A percentile compares a stretch with the other conserved stretches of the same genome.
Evolutionary conservation across 2,888 invertebrate species (phyloP).

Genomic region (Arctia plantaginis): DNA sequence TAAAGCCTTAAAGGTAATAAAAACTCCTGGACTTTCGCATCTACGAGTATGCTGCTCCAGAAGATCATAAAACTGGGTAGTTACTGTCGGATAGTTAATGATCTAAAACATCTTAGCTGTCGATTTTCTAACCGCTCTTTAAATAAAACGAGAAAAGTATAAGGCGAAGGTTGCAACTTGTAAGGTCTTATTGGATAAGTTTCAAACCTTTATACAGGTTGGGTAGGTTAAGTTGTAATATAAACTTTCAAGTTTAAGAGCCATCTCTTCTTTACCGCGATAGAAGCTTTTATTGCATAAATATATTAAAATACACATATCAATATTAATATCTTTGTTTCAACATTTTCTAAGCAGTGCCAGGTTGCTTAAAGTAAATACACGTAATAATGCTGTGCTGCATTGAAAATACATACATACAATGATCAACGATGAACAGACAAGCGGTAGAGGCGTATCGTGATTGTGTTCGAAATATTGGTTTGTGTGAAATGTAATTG

Average conservation of each 20-base stretch:
- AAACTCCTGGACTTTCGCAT: slow-evolving; percentile 14
- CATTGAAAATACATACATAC: background rate
- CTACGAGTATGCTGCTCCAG: slow-evolving; percentile 19
- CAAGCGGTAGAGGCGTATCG: background rate
- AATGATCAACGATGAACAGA: background rate
- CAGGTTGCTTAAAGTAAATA: background rate
- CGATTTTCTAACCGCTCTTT: slow-evolving; percentile 56
- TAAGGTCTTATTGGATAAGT: slow-evolving; percentile 81
- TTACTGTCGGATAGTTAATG: slow-evolving; percentile 27
- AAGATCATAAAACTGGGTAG: slow-evolving; percentile 42
- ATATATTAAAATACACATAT: slow-evolving; percentile 16
- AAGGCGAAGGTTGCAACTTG: slow-evolving; percentile 57
- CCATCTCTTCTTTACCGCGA: slow-evolving; percentile 56
- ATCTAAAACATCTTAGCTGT: slow-evolving; percentile 35
- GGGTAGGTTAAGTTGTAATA: slow-evolving; percentile 77
- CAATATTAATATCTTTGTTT: background rate
- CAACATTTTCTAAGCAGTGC: background rate
- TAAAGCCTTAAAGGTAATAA: background rate
- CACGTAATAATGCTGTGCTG: background rate
- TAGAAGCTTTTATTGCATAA: slow-evolving; percentile 47
- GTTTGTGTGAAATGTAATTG: background rate
- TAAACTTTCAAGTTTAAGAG: slow-evolving; percentile 72
- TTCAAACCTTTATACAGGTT: slow-evolving; percentile 70
- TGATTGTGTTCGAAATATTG: background rate
- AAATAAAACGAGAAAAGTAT: slow-evolving; percentile 60